Percentiles rank a stretch among this genome's conserved stretches.
Conservation (phyloP, 2,797 vertebrate species). For the Channallabes apus region DNA sequence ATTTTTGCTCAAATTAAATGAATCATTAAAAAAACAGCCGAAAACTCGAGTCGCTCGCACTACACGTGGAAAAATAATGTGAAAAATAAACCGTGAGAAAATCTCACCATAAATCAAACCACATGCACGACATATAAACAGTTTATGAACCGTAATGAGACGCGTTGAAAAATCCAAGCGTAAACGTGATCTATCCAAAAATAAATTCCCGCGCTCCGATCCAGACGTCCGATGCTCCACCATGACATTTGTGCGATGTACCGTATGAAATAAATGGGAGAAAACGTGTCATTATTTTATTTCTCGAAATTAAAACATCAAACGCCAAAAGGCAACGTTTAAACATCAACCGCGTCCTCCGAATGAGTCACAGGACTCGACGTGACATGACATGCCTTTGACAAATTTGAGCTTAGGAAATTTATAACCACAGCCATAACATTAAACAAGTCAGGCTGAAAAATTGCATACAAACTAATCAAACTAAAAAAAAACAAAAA, state of each 20-base stretch:
- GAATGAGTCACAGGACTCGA: not conserved
- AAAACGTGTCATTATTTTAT: not conserved
- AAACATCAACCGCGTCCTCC: not conserved
- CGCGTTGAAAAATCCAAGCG: not conserved
- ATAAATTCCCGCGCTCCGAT: not conserved
- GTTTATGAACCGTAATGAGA: not conserved
- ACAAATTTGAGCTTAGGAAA: not conserved
- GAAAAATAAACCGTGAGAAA: not conserved
- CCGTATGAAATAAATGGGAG: not conserved
- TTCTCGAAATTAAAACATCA: not conserved
- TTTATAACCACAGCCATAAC: slow-evolving; percentile 1
- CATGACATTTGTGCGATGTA: not conserved
- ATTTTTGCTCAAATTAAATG: too few species aligned
- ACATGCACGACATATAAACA: not conserved
- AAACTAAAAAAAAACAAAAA: not conserved
- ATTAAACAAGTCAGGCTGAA: not conserved
- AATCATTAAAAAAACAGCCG: too few species aligned
- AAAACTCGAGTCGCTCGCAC: too few species aligned
- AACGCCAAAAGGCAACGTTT: not conserved
- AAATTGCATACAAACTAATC: not conserved
- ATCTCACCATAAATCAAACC: not conserved
- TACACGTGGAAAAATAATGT: too few species aligned
- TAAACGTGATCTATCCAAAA: not conserved
- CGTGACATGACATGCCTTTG: not conserved
- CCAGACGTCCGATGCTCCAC: not conserved